Evolutionary conservation across 2,113 vertebrate genomes (phyloP), one percentile per base, ranked within the genome.

Genomic region (Myrmecophaga tridactyla): DNA sequence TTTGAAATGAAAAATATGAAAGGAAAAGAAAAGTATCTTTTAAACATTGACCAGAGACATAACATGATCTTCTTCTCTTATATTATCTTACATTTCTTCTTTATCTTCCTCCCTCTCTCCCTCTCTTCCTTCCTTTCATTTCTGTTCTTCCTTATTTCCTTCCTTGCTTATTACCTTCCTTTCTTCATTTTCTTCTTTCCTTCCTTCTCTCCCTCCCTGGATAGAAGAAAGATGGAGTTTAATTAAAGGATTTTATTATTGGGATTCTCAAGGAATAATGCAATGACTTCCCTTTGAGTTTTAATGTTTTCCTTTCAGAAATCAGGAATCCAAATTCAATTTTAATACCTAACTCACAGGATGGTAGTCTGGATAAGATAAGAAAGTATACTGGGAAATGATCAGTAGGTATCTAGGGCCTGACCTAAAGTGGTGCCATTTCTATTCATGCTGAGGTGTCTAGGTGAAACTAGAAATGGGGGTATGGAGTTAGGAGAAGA

Each of bases 221-320:
- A 5, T n/a, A 51, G 12, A n/a, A 86, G 10, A 70, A 13, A n/a
- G 43, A 46, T 48, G 67, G 81, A 91, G 41, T 76, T 80, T 94
- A 78, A 89, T 51, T 67, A 65, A 43, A 85, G 27, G 4, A 65
- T 86, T 23, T 83, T 72, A 86, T 51, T 21, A 83, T 4, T 70
- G 36, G 27, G 21, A 72, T 58, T 90, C 41, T 60, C 39, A 92
- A 69, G 7, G 31, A 48, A 39, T 29, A 94, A 58, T 73, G 60
- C 13, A 83, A 83, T 51, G 20, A 73, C 20, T 92, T 86, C 29
- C 53, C 77, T 72, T 72, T 56, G 41, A 17, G 25, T 23, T 72
- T 87, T 67, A 65, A 34, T 82, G 11, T 62, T 96, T 94, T 63
- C 21, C 43, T 82, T 67, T 80, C n/a, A 92, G 43, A 94, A 92